phyloP scores from a whole-genome alignment of 23 tunicate species.

The Halocynthia roretzi region DNA sequence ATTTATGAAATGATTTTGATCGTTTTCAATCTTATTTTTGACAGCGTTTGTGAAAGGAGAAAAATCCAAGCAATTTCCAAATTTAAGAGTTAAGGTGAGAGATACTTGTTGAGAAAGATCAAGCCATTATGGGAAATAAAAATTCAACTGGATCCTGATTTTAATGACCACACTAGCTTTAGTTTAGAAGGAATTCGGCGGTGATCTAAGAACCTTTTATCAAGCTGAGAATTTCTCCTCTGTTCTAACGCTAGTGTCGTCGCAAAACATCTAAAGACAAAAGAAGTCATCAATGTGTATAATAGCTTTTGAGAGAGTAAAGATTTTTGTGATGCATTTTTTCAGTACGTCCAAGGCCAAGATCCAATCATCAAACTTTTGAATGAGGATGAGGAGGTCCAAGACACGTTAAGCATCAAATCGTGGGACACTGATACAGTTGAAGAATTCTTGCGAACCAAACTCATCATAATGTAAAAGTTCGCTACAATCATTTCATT shows the following conservation, averaged over 20 bases:
- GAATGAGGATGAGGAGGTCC: slow-evolving; percentile 54
- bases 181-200: no score
- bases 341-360: slow-evolving; percentile 63
- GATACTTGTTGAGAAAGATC: no score
- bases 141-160: no score
- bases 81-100: slow-evolving; percentile 67
- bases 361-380: slow-evolving; percentile 70
- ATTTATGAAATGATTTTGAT: background rate
- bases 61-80: slow-evolving; percentile 69
- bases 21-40: slow-evolving; percentile 9
- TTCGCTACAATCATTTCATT: no score
- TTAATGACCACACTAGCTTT: no score
- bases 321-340: background rate
- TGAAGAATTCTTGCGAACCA: slow-evolving; percentile 70
- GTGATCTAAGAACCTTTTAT: no score
- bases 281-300: no score
- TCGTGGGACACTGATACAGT: slow-evolving; percentile 85
- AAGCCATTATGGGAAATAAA: no score
- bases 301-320: background rate
- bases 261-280: no score
- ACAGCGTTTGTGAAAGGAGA: slow-evolving; percentile 89
- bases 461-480: slow-evolving; percentile 21
- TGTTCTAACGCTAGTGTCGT: no score
- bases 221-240: no score
- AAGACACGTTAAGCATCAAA: slow-evolving; percentile 65